Evolutionary conservation across 2,888 invertebrate genomes (phyloP), one percentile per base, ranked within the genome.

Genomic region (Apamea monoglypha): DNA sequence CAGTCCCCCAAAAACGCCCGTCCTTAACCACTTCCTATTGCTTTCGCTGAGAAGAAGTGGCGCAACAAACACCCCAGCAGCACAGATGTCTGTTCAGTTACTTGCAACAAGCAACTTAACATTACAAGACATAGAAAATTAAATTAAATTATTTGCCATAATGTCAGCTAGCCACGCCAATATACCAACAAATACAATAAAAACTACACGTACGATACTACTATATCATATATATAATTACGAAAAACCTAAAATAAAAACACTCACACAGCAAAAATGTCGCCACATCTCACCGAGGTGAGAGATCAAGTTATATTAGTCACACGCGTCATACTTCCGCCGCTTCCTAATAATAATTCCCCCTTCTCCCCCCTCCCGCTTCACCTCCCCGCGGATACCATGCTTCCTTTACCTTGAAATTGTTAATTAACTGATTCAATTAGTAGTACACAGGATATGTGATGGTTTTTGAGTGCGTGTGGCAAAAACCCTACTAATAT

Each of bases 351-450:
- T 92, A 92, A 92, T 91, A 91, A 90, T 81, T 83, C 82, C 70
- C 90, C 91, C 90, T 90, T 91, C 21, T 25, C 76, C 88, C 90
- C 89, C 74, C 78, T 14, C 67, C 88, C 1, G n/a, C 56, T 14
- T 53, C 69, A 50, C 72, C 70, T 7, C 90, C 92, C 86, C 91
- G 85, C 92, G 93, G 93, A 94, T 91, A 82, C 84, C 80, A 76
- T 86, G 91, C 91, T 93, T 94, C 94, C 94, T 92, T 92, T 93
- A 93, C 95, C 95, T 94, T 94, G 93, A 94, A 95, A 94, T 92
- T 92, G 91, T 92, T 92, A 94, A 94, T 94, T 94, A 94, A 91
- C 90, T 92, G 88, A 92, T 91, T 91, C 90, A 92, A 93, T 93
- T 94, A 93, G 86, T 85, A 61, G 72, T 83, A 74, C 75, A 84